Percentiles rank a stretch among this genome's conserved stretches.
These are phyloP conservation scores for Ellobium chinense DNA, from an alignment of 2,888 invertebrate species.

Conservation along the genomic window DNA sequence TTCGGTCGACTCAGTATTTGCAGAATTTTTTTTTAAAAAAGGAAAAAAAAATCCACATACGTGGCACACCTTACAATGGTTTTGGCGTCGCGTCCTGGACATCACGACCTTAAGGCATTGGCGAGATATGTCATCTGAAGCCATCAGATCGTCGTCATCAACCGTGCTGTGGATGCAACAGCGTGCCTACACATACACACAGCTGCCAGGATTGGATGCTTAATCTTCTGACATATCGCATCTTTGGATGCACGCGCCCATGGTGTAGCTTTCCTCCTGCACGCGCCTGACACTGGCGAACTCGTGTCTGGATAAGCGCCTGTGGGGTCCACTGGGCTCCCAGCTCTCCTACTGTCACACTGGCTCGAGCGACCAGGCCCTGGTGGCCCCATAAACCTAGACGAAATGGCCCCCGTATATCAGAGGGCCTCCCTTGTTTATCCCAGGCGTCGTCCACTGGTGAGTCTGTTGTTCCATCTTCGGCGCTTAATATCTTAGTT, in stretches of 20 bases:
- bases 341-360: conserved; percentile 24
- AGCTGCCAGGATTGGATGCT: background rate
- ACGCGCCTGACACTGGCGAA: background rate
- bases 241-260: background rate
- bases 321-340: background rate
- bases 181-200: too few relatives aligned
- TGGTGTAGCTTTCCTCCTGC: background rate
- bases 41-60: too few relatives aligned
- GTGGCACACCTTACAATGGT: too few relatives aligned
- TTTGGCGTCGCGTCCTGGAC: too few relatives aligned
- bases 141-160: too few relatives aligned
- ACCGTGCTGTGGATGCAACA: too few relatives aligned
- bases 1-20: too few relatives aligned
- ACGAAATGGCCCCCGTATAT: conserved; percentile 18
- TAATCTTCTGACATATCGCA: background rate
- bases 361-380: conserved; percentile 43
- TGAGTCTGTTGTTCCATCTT: too few relatives aligned
- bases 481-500: background rate
- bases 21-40: too few relatives aligned
- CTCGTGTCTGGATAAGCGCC: background rate
- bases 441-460: conserved; percentile 20
- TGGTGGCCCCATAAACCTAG: conserved; percentile 46
- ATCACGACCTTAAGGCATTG: too few relatives aligned
- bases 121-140: too few relatives aligned
- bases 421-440: conserved; percentile 31